These are phyloP conservation scores for Ophonus ardosiacus DNA, from an alignment of 2,888 invertebrate species.

Conservation along the genomic window DNA sequence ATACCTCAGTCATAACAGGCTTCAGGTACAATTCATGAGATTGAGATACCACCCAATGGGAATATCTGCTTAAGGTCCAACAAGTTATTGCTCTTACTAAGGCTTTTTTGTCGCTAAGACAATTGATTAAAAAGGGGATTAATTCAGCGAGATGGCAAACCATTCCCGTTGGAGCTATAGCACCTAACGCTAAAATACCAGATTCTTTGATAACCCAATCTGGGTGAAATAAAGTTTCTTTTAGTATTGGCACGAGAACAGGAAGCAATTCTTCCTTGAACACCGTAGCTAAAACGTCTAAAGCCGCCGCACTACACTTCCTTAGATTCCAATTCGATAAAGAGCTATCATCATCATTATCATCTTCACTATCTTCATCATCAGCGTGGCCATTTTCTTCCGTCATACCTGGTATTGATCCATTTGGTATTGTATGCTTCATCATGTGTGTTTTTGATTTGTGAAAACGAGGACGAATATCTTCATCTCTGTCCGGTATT, in stretches of 20 bases:
- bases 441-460: constrained; percentile 93
- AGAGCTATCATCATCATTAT: constrained; percentile 91
- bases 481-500: constrained; percentile 97
- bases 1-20: constrained; percentile 94
- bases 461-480: constrained; percentile 98
- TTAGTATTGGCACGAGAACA: constrained; percentile 95
- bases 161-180: constrained; percentile 95
- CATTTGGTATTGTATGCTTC: constrained; percentile 78
- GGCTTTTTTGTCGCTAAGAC: constrained; percentile 96
- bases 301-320: constrained; percentile 98
- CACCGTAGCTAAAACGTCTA: constrained; percentile 98
- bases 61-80: constrained; percentile 98
- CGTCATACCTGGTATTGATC: constrained; percentile 65
- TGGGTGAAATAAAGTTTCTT: constrained; percentile 96
- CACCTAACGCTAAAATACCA: constrained; percentile 89
- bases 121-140: constrained; percentile 95
- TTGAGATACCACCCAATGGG: constrained; percentile 98
- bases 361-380: constrained; percentile 89
- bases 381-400: constrained; percentile 80
- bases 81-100: constrained; percentile 98
- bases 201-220: constrained; percentile 98
- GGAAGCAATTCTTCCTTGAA: constrained; percentile 96
- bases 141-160: constrained; percentile 96
- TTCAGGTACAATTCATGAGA: constrained; percentile 96
- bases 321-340: constrained; percentile 98